phyloP scores from a whole-genome alignment of 1,140 invertebrate genomes.

The Harpegnathos saltator region DNA sequence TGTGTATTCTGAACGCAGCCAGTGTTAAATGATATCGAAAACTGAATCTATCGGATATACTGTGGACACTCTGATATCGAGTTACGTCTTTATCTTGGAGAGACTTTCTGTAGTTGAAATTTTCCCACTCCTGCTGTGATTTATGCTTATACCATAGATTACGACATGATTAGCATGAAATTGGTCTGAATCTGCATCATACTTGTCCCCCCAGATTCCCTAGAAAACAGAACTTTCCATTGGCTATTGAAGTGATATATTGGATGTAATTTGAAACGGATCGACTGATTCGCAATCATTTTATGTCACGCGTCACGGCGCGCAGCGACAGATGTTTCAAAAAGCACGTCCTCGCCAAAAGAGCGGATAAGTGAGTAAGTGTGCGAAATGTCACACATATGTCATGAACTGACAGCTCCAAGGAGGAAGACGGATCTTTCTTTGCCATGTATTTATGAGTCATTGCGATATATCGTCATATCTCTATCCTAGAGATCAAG shows the following conservation, averaged over 20 bases:
- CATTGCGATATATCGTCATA: background rate
- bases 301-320: slow-evolving; percentile 14
- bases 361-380: background rate
- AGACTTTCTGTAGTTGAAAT: too few relatives aligned
- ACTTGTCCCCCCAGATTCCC: too few relatives aligned
- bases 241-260: background rate
- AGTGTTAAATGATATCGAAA: too few relatives aligned
- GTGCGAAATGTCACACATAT: background rate
- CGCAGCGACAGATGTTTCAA: slow-evolving; percentile 48
- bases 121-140: too few relatives aligned
- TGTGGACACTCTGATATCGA: too few relatives aligned
- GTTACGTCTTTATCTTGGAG: too few relatives aligned
- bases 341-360: background rate
- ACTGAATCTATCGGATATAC: too few relatives aligned
- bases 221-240: background rate
- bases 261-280: too few relatives aligned
- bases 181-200: too few relatives aligned
- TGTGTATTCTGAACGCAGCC: too few relatives aligned
- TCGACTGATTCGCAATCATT: background rate
- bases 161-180: too few relatives aligned
- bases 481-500: background rate
- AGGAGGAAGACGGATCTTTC: background rate
- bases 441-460: background rate
- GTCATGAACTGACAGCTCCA: background rate
- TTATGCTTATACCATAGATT: too few relatives aligned